Evolutionary conservation across 2,113 vertebrate species (phyloP).

Genomic region (Nerophis ophidion): DNA sequence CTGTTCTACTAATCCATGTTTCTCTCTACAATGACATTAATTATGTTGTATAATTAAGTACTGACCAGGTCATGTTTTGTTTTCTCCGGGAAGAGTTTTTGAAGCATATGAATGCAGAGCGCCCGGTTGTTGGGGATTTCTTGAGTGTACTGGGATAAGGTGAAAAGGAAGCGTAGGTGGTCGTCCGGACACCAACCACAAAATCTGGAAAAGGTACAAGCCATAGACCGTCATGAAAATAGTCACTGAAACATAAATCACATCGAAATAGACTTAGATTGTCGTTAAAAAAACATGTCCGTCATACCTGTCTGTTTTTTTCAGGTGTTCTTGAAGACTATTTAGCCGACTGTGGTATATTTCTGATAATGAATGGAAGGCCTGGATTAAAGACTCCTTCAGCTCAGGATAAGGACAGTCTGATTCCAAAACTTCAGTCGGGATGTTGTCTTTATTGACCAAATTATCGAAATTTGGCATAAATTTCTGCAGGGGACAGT

Average conservation of each 20-base stretch:
- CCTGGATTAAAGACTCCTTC: conserved; percentile 69
- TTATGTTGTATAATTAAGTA: background rate
- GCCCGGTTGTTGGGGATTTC: conserved; percentile 71
- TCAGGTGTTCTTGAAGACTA: conserved; percentile 62
- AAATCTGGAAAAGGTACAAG: conserved; percentile 58
- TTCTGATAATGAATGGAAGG: conserved; percentile 75
- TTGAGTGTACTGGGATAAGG: conserved; percentile 74
- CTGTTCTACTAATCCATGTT: too few relatives aligned
- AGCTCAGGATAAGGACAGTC: conserved; percentile 81
- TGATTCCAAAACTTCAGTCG: conserved; percentile 71
- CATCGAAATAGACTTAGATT: background rate
- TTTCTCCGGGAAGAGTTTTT: conserved; percentile 78
- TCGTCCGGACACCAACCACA: conserved; percentile 79
- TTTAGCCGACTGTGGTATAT: conserved; percentile 70
- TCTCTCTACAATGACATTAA: too few relatives aligned
- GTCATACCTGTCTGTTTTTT: conserved; percentile 71
- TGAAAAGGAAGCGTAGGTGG: conserved; percentile 75
- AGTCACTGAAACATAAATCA: background rate
- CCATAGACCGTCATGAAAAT: background rate
- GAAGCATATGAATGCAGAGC: conserved; percentile 82
- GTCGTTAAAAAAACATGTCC: background rate
- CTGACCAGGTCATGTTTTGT: conserved; percentile 82
- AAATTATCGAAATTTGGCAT: conserved; percentile 47
- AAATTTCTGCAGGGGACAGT: conserved; percentile 46
- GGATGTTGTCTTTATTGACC: conserved; percentile 56